Base-by-base conservation (phyloP, 2,888 invertebrate genomes). In the Lampropteryx suffumata region DNA sequence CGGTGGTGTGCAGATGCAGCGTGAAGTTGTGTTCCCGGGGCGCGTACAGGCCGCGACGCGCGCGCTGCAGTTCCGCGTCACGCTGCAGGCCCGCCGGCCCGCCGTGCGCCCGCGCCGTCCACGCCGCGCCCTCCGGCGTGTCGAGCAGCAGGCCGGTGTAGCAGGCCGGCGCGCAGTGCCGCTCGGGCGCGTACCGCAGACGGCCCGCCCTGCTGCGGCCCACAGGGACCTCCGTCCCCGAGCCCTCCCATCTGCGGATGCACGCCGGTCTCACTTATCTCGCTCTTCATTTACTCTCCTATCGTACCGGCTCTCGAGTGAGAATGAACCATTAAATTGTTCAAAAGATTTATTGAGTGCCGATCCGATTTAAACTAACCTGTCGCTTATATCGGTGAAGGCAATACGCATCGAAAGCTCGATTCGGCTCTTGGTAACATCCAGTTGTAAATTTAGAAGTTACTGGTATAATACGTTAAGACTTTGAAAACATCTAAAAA, bases 111-210 rank as follows among this genome's bases (percentile, higher is more conserved):
- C 45, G 43, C 57, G 40, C 49, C 51, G 34, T 42, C 60, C 49
- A 47, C 55, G 43, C 47, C 59, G 41, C 55, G 48, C 58, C 54
- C 40, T 42, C 65, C 56, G 33, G 90, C 39, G 92, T 88, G 64
- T 92, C 91, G 12, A 94, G 78, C 42, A 93, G 91, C 54, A 97
- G 91, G 7, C 96, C 96, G 32, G 95, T 91, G 84, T 96, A 97
- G 84, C 96, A 97, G 69, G 92, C 88, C 35, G 93, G 92, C 59
- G 82, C 91, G 83, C 97, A 98, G 50, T 92, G 91, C 36, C 91
- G 82, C 68, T 94, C 92, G 9, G 96, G 94, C 82, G 95, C 94
- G 84, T 96, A 95, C 85, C 76, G 93, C 75, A 91, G 92, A 83
- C 80, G 92, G 29, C 93, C 94, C 57, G 92, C 89, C 29, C 87